Evolutionary conservation across 2,113 vertebrate species (phyloP).

Genomic region (Nesospiza acunhae): DNA sequence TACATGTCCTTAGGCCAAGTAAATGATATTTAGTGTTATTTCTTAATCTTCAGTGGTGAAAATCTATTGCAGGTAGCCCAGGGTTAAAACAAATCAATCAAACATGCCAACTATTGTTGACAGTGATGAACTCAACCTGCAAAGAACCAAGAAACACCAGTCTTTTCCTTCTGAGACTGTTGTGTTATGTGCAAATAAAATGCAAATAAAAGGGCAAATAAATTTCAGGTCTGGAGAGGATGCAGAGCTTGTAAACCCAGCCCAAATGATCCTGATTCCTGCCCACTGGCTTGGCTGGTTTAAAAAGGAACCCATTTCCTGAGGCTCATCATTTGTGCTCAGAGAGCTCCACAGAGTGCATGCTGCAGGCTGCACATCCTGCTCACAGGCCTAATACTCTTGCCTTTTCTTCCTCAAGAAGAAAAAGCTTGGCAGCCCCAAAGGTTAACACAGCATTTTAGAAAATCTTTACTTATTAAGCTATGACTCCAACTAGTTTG

Average conservation of each 20-base stretch:
- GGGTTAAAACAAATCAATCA: not conserved
- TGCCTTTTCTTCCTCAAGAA: not conserved
- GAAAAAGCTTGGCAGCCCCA: not conserved
- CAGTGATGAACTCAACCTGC: not conserved
- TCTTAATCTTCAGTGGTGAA: not conserved
- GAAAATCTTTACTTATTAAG: slow-evolving; percentile 66
- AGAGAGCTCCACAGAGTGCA: not conserved
- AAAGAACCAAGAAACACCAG: not conserved
- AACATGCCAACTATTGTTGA: not conserved
- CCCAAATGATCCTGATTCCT: not conserved
- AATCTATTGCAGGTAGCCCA: not conserved
- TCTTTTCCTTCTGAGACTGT: not conserved
- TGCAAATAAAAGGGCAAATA: not conserved
- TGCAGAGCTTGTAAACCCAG: not conserved
- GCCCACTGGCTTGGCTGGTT: not conserved
- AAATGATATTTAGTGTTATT: not conserved
- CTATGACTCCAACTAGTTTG: slow-evolving; percentile 47
- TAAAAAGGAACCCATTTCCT: not conserved
- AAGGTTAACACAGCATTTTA: slow-evolving; percentile 23
- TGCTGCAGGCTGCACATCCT: not conserved
- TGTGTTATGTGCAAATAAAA: not conserved
- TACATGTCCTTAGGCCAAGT: not conserved
- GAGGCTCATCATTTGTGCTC: not conserved
- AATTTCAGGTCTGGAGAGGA: not conserved
- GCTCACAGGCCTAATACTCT: not conserved